Conservation (phyloP, 2,888 invertebrate genomes). For the Drosophila incognita region DNA sequence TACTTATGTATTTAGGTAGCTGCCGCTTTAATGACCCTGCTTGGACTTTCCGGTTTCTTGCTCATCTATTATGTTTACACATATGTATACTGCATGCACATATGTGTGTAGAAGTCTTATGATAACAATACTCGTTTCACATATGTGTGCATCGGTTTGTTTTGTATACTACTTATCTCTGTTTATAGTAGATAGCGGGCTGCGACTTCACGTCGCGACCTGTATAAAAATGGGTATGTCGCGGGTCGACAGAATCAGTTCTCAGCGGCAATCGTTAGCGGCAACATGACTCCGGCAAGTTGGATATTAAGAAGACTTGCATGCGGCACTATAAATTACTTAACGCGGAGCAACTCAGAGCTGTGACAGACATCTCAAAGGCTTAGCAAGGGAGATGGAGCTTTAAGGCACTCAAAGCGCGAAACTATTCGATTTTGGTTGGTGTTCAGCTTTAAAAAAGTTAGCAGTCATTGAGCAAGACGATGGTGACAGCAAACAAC, state of each 20-base stretch:
- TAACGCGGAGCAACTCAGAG: background rate
- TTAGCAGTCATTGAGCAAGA: constrained; percentile 16
- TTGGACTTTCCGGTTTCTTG: constrained; percentile 26
- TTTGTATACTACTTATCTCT: constrained; percentile 50
- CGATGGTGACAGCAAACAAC: constrained; percentile 11
- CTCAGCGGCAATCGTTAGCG: constrained; percentile 47
- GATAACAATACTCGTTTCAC: constrained; percentile 39
- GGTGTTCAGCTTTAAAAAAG: constrained; percentile 55
- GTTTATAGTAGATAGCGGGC: constrained; percentile 35
- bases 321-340: background rate
- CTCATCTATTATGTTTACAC: constrained; percentile 6
- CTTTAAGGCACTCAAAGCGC: constrained; percentile 73
- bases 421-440: constrained; percentile 34
- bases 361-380: constrained; percentile 17
- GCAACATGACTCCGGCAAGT: constrained; percentile 43
- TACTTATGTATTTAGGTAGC: constrained; percentile 12
- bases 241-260: constrained; percentile 55
- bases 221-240: constrained; percentile 59
- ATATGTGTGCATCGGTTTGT: constrained; percentile 17
- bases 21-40: constrained; percentile 13
- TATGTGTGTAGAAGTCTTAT: constrained; percentile 6
- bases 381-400: constrained; percentile 36
- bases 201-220: constrained; percentile 26
- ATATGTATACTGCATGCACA: constrained; percentile 5
- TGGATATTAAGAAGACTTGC: background rate